Base-by-base conservation (phyloP, 2,797 vertebrate genomes). In the Pipistrellus kuhlii region DNA sequence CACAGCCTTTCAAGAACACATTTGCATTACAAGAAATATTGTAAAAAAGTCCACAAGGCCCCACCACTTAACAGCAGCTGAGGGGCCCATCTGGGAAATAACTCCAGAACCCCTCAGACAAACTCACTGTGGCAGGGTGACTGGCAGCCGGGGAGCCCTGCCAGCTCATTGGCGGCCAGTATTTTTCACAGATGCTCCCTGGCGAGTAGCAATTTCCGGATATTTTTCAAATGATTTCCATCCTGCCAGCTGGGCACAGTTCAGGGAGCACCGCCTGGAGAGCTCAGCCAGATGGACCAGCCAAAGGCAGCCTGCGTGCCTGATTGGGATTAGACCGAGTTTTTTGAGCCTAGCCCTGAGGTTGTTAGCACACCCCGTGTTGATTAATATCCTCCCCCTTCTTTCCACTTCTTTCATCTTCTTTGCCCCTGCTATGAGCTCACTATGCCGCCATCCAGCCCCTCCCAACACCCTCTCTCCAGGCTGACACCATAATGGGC, bases 121-220 rank as follows among this genome's bases (percentile, higher is more conserved):
- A 96, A 85, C 72, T 66, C 30, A 69, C 71, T 69, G 8, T 94
- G 84, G 93, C 84, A 48, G 46, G 75, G 62, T 88, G 59, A 96
- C 91, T 81, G 53, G 71, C 94, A 82, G 20, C 86, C 85, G 8
- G 78, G 88, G 93, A 94, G 55, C 90, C 90, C 11, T 93, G 91
- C 96, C 95, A 95, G 3, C 91, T 96, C 94, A 85, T 97, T 97
- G 73, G 78, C 3, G 32, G 41, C 85, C 94, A 87, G 44, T 95
- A 89, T 92, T 97, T 98, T 97, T 96, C 97, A 97, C 97, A 97
- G 89, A 93, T 97, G 32, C 94, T 97, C 97, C 96, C 98, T 96
- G 95, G 96, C 92, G 97, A 78, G 96, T 59, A 95, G 93, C 57
- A 73, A 78, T 96, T 97, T 97, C 95, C 95, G 92, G 93, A 95